Base-by-base conservation (phyloP, 2,888 invertebrate species). In the Crossocerus cetratus region DNA sequence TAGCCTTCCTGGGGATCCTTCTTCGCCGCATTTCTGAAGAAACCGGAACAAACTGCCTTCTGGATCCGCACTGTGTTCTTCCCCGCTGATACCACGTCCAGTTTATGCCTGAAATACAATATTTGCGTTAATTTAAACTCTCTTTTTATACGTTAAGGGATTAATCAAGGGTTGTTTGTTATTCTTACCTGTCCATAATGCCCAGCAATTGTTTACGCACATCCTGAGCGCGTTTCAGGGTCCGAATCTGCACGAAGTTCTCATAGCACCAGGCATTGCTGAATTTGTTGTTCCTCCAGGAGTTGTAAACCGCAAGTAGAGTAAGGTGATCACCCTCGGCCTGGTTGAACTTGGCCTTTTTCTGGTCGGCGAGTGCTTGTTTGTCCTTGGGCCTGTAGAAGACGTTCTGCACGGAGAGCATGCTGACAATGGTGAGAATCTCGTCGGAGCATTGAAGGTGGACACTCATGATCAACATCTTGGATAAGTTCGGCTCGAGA, bases 211-310 rank as follows among this genome's bases (percentile, higher is more conserved):
- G 99, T 90, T 99, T 99, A 54, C 99, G 93, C 0, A 99, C 98
- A 91, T 99, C 99, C 91, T 99, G 98, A 0, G 99, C 98, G 20
- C 99, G 93, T 90, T 99, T 99, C 72, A 99, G 91, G 0, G 99
- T 99, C 21, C 99, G 92, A 43, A 98, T 97, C 92, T 99, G 99
- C 2, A 99, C 98, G 89, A 99, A 99, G 92, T 99, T 99, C 89
- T 99, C 99, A 87, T 98, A 99, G 90, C 99, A 99, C 99, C 99
- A 99, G 0, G 98, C 98, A 90, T 98, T 98, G 0, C 98, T 98
- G 90, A 99, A 99, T 91, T 99, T 99, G 89, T 99, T 99, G 89
- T 99, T 99, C 86, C 98, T 96, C 99, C 99, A 99, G 61, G 99
- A 98, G 89, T 99, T 99, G 90, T 98, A 99, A 3, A 99, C 99